These are phyloP conservation scores for Morpho deidamia DNA, from an alignment of 2,888 invertebrate species.

Conservation along the genomic window DNA sequence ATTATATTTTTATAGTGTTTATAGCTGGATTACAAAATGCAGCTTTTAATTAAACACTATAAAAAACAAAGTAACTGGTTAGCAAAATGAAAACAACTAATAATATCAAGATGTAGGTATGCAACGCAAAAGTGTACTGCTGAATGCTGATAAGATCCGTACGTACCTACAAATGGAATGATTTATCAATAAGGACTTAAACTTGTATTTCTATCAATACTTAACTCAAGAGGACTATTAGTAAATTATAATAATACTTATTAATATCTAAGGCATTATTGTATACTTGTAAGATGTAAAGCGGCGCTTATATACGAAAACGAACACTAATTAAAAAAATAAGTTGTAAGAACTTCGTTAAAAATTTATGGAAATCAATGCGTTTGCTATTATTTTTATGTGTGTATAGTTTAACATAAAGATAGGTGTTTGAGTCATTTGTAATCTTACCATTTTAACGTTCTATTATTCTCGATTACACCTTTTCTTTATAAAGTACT, in stretches of 20 bases:
- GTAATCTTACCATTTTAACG: conserved; percentile 50
- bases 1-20: too few species aligned
- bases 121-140: neutral
- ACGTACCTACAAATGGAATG: neutral
- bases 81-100: too few species aligned
- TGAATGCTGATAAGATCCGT: conserved; percentile 3
- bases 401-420: neutral
- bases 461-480: conserved; percentile 37
- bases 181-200: conserved; percentile 19
- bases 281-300: neutral
- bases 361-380: conserved; percentile 15
- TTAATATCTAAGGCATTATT: too few species aligned
- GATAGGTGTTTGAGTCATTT: neutral
- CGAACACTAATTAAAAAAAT: neutral
- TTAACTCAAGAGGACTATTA: too few species aligned
- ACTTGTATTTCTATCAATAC: conserved; percentile 7
- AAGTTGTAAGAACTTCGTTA: conserved; percentile 20
- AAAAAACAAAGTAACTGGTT: too few species aligned
- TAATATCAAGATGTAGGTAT: neutral
- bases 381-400: neutral
- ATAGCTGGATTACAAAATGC: too few species aligned
- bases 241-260: too few species aligned
- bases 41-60: too few species aligned
- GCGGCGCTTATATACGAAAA: neutral
- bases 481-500: conserved; percentile 40